These are phyloP conservation scores for Apteryx mantelli DNA, from an alignment of 2,113 vertebrate genomes.

Conservation along the genomic window DNA sequence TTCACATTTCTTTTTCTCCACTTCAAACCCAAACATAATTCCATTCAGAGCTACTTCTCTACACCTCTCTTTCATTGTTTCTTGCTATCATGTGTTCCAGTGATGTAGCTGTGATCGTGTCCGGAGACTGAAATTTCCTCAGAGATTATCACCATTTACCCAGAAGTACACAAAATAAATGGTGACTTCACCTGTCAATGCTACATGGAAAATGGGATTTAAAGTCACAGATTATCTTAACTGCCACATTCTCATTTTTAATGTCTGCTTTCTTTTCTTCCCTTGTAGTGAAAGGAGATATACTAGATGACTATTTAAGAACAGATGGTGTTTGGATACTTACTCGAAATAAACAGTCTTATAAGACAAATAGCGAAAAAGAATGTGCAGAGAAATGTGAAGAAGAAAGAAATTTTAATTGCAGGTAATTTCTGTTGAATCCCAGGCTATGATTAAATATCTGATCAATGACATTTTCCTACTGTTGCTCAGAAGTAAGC, in stretches of 20 bases:
- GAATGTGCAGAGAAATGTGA: conserved; percentile 76
- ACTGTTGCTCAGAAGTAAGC: background rate
- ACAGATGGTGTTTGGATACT: conserved; percentile 76
- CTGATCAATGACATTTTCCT: background rate
- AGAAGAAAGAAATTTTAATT: conserved; percentile 70
- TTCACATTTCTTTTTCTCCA: background rate
- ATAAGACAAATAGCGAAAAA: background rate
- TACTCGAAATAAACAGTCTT: background rate
- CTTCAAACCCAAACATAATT: background rate
- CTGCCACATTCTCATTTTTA: background rate
- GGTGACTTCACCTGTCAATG: background rate
- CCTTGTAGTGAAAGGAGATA: conserved; percentile 65
- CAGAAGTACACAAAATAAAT: background rate
- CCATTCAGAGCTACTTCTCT: background rate
- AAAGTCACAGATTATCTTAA: background rate
- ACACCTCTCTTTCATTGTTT: background rate
- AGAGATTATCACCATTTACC: background rate
- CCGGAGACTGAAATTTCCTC: background rate
- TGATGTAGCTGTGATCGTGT: background rate
- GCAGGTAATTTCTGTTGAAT: conserved; percentile 69
- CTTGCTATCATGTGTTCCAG: background rate
- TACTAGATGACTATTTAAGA: conserved; percentile 69
- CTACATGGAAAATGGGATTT: background rate
- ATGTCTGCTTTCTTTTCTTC: background rate
- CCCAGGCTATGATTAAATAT: background rate